Conservation (phyloP, 2,797 vertebrate species). For the Philypnodon macrostomus region DNA sequence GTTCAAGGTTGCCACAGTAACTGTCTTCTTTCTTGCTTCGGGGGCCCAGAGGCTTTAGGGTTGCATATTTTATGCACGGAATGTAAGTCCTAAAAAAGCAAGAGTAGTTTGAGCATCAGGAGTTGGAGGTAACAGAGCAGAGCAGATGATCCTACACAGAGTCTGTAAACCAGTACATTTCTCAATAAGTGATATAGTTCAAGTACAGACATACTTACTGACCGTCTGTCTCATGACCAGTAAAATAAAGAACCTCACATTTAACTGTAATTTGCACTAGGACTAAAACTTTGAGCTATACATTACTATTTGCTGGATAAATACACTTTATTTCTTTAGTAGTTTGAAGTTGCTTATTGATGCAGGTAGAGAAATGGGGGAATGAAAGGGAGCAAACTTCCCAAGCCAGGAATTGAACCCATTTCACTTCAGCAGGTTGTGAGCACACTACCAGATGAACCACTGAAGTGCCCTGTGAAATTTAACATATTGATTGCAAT, state of each 20-base stretch:
- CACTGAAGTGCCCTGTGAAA: too few species aligned
- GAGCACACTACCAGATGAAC: too few species aligned
- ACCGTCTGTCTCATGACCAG: not conserved
- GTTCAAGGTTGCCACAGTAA: conserved; percentile 74
- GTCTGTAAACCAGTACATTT: conserved; percentile 36
- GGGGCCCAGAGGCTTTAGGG: conserved; percentile 68
- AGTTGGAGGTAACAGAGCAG: too few species aligned
- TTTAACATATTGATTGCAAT: not conserved
- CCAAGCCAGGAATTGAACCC: too few species aligned
- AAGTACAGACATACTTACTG: conserved; percentile 1
- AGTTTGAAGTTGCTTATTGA: too few species aligned
- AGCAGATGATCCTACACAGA: conserved; percentile 55
- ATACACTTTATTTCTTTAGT: too few species aligned
- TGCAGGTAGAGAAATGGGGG: too few species aligned
- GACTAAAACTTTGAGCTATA: too few species aligned
- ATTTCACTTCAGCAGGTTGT: too few species aligned
- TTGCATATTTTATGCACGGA: conserved; percentile 74
- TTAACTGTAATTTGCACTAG: too few species aligned
- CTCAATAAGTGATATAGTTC: conserved; percentile 13
- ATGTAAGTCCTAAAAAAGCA: conserved; percentile 68
- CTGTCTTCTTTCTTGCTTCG: conserved; percentile 63
- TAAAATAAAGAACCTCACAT: not conserved
- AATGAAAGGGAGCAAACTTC: too few species aligned
- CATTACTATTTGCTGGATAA: too few species aligned
- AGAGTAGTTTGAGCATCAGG: not conserved